phyloP scores from a whole-genome alignment of 2,888 invertebrate genomes.

The Plemyria rubiginata region DNA sequence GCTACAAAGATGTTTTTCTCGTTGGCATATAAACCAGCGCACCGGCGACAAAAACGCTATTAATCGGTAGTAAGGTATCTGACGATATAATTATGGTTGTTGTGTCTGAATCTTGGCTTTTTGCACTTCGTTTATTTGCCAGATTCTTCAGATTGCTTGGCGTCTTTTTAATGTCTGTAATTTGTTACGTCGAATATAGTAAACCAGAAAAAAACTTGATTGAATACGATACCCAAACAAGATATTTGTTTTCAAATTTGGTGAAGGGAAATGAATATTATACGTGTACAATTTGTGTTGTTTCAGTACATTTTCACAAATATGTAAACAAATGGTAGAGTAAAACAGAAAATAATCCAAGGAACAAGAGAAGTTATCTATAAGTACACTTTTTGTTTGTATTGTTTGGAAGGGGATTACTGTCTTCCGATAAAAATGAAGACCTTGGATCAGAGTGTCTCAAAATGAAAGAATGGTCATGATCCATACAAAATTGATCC shows the following conservation, averaged over 20 bases:
- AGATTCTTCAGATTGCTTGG: constrained; percentile 24
- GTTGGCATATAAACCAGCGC: constrained; percentile 29
- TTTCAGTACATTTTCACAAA: too few relatives aligned
- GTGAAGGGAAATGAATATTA: too few relatives aligned
- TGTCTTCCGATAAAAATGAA: too few relatives aligned
- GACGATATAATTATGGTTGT: constrained; percentile 34
- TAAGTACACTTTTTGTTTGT: too few relatives aligned
- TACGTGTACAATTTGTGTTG: too few relatives aligned
- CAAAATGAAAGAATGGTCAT: too few relatives aligned
- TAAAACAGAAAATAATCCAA: too few relatives aligned
- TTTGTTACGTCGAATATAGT: constrained; percentile 6
- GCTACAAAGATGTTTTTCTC: constrained; percentile 26
- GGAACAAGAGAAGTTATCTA: too few relatives aligned
- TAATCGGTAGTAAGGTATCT: constrained; percentile 34
- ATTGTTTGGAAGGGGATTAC: too few relatives aligned
- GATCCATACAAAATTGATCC: too few relatives aligned
- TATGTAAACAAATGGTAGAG: too few relatives aligned
- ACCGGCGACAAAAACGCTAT: constrained; percentile 36
- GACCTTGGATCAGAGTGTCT: too few relatives aligned
- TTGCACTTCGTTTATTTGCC: constrained; percentile 21
- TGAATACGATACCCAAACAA: not conserved
- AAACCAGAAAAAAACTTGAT: constrained; percentile 9
- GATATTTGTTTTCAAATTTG: not conserved
- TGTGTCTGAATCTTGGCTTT: constrained; percentile 20
- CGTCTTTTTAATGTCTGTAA: constrained; percentile 9